These are phyloP conservation scores for Drymodes brunneopygia DNA, from an alignment of 2,113 vertebrate species.

Conservation along the genomic window DNA sequence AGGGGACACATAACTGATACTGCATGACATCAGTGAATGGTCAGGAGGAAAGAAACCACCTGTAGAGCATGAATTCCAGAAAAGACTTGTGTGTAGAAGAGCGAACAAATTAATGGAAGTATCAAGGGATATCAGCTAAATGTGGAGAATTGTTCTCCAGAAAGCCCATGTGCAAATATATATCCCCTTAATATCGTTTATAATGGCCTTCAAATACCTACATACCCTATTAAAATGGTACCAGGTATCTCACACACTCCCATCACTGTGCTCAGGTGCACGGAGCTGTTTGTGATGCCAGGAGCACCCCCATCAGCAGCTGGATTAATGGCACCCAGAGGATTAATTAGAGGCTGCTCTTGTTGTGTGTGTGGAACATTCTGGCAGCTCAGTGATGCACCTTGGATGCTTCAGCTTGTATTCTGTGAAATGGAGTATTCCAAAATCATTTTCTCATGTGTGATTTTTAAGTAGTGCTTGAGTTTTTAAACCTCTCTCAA, in stretches of 20 bases:
- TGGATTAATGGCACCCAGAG: not conserved
- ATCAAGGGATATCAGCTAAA: not conserved
- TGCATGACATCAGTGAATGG: not conserved
- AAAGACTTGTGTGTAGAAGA: not conserved
- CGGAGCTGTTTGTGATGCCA: not conserved
- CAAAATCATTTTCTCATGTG: not conserved
- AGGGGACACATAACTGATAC: not conserved
- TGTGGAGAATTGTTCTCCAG: not conserved
- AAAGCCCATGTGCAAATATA: not conserved
- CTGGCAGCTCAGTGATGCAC: not conserved
- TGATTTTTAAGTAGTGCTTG: not conserved
- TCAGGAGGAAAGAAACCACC: not conserved
- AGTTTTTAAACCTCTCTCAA: not conserved
- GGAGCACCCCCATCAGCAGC: not conserved
- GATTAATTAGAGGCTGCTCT: slow-evolving; percentile 12
- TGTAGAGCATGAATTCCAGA: not conserved
- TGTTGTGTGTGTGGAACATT: not conserved
- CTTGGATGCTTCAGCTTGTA: not conserved
- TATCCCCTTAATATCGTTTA: not conserved
- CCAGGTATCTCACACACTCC: not conserved
- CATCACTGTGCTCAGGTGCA: not conserved
- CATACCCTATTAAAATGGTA: too few relatives aligned
- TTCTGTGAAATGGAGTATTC: not conserved
- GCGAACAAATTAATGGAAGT: not conserved
- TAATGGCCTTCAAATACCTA: not conserved